Conservation (phyloP, 2,113 vertebrate species). For the Rhinichthys klamathensis region DNA sequence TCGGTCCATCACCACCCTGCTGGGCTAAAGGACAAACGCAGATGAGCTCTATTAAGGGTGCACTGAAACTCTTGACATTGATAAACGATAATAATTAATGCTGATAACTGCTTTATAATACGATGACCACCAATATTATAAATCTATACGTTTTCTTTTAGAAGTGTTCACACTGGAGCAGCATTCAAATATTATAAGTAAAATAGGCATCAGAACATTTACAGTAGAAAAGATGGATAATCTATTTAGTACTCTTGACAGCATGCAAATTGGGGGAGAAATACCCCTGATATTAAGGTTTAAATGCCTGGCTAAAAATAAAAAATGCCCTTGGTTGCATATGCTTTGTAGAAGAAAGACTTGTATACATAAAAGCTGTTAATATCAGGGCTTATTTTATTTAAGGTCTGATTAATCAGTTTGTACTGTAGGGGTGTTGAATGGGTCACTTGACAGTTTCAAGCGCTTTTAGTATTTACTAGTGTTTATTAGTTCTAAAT, state of each 20-base stretch:
- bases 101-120: background rate
- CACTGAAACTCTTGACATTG: background rate
- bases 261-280: background rate
- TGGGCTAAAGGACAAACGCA: constrained; percentile 54
- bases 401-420: no score
- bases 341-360: background rate
- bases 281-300: background rate
- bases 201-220: background rate
- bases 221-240: background rate
- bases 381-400: no score
- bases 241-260: background rate
- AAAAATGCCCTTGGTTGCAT: background rate
- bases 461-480: no score
- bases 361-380: no score
- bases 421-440: no score
- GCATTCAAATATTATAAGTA: background rate
- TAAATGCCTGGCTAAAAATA: background rate
- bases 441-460: no score
- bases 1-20: constrained; percentile 58
- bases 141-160: background rate
- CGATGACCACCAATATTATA: background rate
- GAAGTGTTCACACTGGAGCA: background rate
- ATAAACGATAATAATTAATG: background rate
- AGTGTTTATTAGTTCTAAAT: no score
- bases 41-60: background rate